A percentile compares a stretch with the other conserved stretches of the same genome.
These are phyloP conservation scores for Melanchra persicariae DNA, from an alignment of 2,888 invertebrate genomes.

Conservation along the genomic window DNA sequence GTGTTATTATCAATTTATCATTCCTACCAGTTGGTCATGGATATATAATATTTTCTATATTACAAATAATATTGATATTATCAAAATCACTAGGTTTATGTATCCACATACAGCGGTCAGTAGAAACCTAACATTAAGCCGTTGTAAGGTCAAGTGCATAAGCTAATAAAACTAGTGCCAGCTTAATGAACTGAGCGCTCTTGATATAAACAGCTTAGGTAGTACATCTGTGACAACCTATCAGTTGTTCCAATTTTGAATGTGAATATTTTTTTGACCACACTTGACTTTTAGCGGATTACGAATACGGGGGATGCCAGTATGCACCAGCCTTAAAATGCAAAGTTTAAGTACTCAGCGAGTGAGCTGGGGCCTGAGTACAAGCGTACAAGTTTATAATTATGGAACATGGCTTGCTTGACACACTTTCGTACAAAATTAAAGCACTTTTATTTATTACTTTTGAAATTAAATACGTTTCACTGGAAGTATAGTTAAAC, in stretches of 20 bases:
- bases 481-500: constrained; percentile 28
- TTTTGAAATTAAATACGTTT: constrained; percentile 36
- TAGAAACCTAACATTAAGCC: constrained; percentile 57
- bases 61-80: constrained; percentile 33
- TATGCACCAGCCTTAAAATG: constrained; percentile 25
- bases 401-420: constrained; percentile 28
- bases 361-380: constrained; percentile 9
- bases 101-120: constrained; percentile 41
- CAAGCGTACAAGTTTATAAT: constrained; percentile 29
- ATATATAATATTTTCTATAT: constrained; percentile 39
- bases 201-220: constrained; percentile 46
- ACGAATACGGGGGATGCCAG: constrained; percentile 9
- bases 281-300: constrained; percentile 6
- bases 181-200: constrained; percentile 54
- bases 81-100: constrained; percentile 12
- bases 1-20: no score
- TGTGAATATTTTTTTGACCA: constrained; percentile 15
- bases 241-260: constrained; percentile 34
- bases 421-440: constrained; percentile 46
- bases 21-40: constrained; percentile 27
- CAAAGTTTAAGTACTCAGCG: constrained; percentile 16
- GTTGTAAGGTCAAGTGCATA: constrained; percentile 57
- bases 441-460: constrained; percentile 46
- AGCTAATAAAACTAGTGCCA: constrained; percentile 55
- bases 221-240: constrained; percentile 28